Percentiles rank a stretch among this genome's conserved stretches.
These are phyloP conservation scores for Drosophila cracens DNA, from an alignment of 2,888 invertebrate species.

Conservation along the genomic window DNA sequence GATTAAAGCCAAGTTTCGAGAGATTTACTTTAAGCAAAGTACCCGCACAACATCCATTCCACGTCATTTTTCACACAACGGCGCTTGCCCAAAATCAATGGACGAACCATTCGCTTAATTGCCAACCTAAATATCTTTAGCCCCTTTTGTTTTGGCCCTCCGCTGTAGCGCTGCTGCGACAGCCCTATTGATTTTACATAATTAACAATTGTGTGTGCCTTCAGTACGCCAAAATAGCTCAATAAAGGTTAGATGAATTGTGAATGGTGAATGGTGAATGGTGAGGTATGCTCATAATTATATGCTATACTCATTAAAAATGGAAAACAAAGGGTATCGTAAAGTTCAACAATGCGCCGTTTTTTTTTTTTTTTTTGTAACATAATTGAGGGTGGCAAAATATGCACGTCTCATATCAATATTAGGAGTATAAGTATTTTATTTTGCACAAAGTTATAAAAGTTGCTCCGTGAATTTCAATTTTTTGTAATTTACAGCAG, in stretches of 20 bases:
- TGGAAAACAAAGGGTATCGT: not conserved
- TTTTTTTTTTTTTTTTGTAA: not conserved
- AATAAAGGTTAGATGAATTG: conserved; percentile 17
- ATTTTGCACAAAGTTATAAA: not conserved
- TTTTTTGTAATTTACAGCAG: not conserved
- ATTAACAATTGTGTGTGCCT: conserved; percentile 56
- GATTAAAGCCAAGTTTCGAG: conserved; percentile 49
- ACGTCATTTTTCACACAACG: conserved; percentile 45
- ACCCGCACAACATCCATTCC: conserved; percentile 9
- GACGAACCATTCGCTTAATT: conserved; percentile 8
- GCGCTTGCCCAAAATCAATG: conserved; percentile 63
- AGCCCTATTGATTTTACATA: conserved; percentile 69
- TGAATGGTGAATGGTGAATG: no score
- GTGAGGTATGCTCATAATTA: conserved; percentile 8
- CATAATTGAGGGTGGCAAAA: not conserved
- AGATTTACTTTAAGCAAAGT: conserved; percentile 38
- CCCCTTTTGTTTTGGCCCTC: conserved; percentile 8
- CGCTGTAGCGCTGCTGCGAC: conserved; percentile 2
- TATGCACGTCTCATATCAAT: not conserved
- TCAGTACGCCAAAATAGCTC: conserved; percentile 43
- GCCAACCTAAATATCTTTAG: conserved; percentile 16
- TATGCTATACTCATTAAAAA: conserved; percentile 5
- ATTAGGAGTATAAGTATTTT: not conserved
- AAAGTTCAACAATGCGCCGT: not conserved
- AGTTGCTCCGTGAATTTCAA: not conserved